A percentile compares a stretch with the other conserved stretches of the same genome.
Evolutionary conservation across 2,113 vertebrate species (phyloP).

Genomic region (Hiodon alosoides): DNA sequence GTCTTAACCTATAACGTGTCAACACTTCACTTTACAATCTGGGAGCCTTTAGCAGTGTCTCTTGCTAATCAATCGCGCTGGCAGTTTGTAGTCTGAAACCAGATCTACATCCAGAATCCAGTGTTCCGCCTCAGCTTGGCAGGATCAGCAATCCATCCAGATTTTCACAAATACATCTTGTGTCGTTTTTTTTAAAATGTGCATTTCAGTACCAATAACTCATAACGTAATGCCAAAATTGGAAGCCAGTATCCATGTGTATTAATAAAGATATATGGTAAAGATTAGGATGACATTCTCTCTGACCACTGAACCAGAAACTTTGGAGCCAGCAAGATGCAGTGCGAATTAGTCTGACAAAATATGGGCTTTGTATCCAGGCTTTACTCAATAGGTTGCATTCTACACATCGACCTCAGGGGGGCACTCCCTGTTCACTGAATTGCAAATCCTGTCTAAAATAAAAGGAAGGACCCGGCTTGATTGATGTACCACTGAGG

Average conservation of each 20-base stretch:
- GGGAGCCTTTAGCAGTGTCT: constrained; percentile 13
- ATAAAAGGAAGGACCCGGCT: too few species aligned
- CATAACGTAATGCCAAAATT: constrained; percentile 18
- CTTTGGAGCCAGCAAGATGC: background rate
- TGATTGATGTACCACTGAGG: too few species aligned
- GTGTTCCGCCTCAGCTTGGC: constrained; percentile 32
- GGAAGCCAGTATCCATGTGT: constrained; percentile 1
- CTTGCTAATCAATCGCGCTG: constrained; percentile 39
- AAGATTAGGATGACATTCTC: constrained; percentile 21
- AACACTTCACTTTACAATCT: background rate
- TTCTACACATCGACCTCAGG: constrained; percentile 30
- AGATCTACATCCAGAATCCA: constrained; percentile 37
- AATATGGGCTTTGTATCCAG: too few species aligned
- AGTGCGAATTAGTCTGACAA: background rate
- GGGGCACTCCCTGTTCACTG: constrained; percentile 37
- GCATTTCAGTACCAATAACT: constrained; percentile 6
- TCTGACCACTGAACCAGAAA: constrained; percentile 15
- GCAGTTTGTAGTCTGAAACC: constrained; percentile 42
- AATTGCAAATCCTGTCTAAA: background rate
- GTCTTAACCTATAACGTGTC: background rate
- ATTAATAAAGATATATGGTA: constrained; percentile 32
- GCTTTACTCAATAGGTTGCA: background rate
- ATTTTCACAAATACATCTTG: constrained; percentile 38
- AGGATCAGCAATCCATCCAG: constrained; percentile 30
- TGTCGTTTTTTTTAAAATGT: constrained; percentile 21